Percentiles rank a stretch among this genome's conserved stretches.
Conservation (phyloP, 2,113 vertebrate genomes). For the Aix galericulata region DNA sequence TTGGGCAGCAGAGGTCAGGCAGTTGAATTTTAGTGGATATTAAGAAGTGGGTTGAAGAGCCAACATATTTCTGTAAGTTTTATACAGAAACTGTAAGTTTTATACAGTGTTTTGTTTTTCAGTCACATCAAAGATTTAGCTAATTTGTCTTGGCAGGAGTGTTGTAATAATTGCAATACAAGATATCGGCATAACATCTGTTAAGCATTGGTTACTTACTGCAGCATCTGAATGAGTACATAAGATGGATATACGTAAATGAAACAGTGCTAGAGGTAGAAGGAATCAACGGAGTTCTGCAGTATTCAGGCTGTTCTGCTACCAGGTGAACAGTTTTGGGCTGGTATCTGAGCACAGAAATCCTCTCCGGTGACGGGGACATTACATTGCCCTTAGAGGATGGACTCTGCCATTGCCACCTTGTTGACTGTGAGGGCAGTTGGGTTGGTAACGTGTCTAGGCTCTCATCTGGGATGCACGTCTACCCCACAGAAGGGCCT, state of each 20-base stretch:
- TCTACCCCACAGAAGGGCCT: background rate
- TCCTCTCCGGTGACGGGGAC: background rate
- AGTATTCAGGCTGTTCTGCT: background rate
- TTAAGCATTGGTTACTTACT: background rate
- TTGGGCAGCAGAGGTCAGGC: background rate
- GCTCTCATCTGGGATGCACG: background rate
- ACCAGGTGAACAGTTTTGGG: background rate
- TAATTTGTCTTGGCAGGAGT: background rate
- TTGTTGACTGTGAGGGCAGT: background rate
- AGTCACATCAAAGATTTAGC: background rate
- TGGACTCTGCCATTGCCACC: background rate
- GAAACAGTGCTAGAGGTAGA: background rate
- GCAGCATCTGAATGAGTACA: background rate
- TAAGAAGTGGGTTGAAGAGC: background rate
- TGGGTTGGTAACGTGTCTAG: background rate
- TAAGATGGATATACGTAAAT: background rate
- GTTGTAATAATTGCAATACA: background rate
- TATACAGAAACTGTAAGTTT: background rate
- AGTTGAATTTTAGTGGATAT: constrained; percentile 17
- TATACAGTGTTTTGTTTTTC: background rate
- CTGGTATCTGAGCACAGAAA: background rate
- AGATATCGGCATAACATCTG: background rate
- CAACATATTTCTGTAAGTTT: background rate
- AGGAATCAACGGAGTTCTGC: background rate
- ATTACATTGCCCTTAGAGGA: background rate